Evolutionary conservation across 2,888 invertebrate species (phyloP), one percentile per base, ranked within the genome.

Genomic region (Troides helena): DNA sequence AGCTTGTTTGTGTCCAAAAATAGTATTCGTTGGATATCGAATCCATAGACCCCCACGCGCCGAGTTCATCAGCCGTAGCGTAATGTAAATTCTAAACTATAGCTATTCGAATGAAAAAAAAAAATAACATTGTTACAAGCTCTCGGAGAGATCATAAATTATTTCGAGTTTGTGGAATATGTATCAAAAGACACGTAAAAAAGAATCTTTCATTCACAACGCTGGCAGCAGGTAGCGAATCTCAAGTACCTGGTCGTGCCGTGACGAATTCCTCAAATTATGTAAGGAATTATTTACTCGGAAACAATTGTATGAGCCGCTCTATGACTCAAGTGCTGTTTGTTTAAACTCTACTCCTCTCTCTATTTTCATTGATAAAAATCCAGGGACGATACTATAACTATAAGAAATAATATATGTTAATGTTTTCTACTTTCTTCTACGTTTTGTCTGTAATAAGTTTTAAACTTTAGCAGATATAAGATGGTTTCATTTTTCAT

Each of bases 201-300:
- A 53, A 64, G 56, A 64, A 67, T 64, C 17, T 64, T 70, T 70
- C 70, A 70, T 70, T 70, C 70, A 70, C 67, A 70, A 70, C 61
- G 56, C 64, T 23, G 60, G 60, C 12, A 61, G 70, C 70, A 64
- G 67, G 67, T 67, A 64, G 70, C 60, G 46, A 63, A 62, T 59
- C 67, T 67, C 18, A 65, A 70, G 70, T 70, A 70, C 70, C 70
- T 70, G 70, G 66, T 58, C 50, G 53, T 66, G 59, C 66, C 63
- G 63, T 63, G 59, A 64, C 63, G 62, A 30, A 57, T 67, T 57
- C 53, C 60, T 67, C 39, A 50, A 61, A 36, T 67, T 61, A 53
- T 53, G 61, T 61, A 50, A 67, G 53, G 30, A 50, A 23, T 61
- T 61, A 61, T 65, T 65, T 66, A 59, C 36, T 36, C n/a, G 61